Base-by-base conservation (phyloP, 23 tunicate genomes). In the Diplosoma virens region DNA sequence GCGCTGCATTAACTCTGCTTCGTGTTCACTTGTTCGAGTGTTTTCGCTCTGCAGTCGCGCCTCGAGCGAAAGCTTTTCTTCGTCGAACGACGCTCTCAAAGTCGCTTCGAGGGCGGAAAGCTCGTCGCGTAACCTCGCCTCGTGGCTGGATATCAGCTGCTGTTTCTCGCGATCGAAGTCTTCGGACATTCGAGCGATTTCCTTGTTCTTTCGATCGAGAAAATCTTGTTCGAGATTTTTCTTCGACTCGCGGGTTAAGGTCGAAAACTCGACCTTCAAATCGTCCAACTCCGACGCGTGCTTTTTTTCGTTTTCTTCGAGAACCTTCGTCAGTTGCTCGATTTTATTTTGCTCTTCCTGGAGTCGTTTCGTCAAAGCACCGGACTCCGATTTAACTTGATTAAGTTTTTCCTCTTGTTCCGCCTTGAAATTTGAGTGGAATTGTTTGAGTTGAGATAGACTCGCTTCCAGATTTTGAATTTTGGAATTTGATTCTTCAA, bases 271-370 rank as follows among this genome's bases (percentile, higher is more conserved):
- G 14, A 61, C 3, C 16, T 27, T 30, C 32, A 72, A 14, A 25
- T 78, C 74, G 23, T 46, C 46, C 1, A 60, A 61, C 33, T 65
- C 63, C 14, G 9, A 17, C 18, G 7, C 20, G 32, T 78, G 64
- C 21, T 47, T 63, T 48, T 64, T 32, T 20, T 78, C 64, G 23
- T 66, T 60, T 61, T 64, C 63, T 17, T 78, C 70, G 7, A 78
- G 17, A 4, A 34, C 45, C 20, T 45, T 23, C 28, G 64, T 41
- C 73, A 78, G 66, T 17, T 65, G 64, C 11, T 60, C 35, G 1
- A 78, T 32, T 47, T 64, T 64, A 3, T 78, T 47, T 3, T 63
- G 83, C 32, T 78, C 83, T 7, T 9, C 74, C 23, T 45, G 63
- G 9, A 78, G 45, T 1, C 30, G 74, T 29, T 78, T 74, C 45